These are phyloP conservation scores for Psophia crepitans DNA, from an alignment of 2,113 vertebrate genomes.

Conservation along the genomic window DNA sequence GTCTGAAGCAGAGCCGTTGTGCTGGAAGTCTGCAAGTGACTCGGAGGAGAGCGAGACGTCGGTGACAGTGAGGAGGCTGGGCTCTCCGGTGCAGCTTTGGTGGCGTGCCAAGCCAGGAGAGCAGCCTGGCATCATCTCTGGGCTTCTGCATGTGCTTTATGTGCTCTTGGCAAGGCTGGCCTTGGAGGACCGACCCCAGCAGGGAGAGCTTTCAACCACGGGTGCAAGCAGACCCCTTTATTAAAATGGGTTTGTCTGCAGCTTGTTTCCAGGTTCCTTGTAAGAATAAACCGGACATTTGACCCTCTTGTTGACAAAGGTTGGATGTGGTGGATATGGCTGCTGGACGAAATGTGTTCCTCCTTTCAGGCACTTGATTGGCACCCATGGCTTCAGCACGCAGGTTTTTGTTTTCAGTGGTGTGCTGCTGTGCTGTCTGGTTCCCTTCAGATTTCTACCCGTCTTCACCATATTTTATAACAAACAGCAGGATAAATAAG, in stretches of 20 bases:
- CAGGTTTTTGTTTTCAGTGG: neutral
- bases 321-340: neutral
- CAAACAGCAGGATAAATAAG: neutral
- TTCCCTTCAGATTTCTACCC: neutral
- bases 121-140: neutral
- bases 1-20: neutral
- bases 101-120: neutral
- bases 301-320: neutral
- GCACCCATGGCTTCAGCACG: neutral
- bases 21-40: neutral
- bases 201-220: neutral
- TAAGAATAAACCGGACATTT: neutral
- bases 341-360: accelerated
- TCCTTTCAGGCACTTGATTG: neutral
- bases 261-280: neutral
- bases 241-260: neutral
- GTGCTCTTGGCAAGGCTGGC: neutral
- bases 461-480: neutral
- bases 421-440: neutral
- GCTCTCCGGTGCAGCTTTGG: neutral
- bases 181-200: neutral
- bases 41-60: accelerated
- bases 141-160: accelerated
- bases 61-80: neutral
- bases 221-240: neutral